These are phyloP conservation scores for Alectoris magna DNA, from an alignment of 2,797 vertebrate species.

Conservation along the genomic window DNA sequence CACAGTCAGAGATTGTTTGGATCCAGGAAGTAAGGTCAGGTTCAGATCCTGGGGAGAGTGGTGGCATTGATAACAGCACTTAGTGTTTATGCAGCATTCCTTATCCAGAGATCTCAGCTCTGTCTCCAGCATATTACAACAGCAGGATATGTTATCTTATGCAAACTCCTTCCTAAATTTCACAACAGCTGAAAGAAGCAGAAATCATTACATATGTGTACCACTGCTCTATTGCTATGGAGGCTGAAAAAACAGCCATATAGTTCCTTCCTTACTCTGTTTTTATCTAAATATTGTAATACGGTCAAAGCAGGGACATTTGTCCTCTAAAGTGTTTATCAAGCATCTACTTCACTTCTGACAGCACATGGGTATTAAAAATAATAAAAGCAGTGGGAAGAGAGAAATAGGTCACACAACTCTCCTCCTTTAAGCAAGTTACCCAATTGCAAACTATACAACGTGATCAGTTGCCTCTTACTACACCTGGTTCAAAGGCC, in stretches of 20 bases:
- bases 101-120: slow-evolving; percentile 58
- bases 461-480: slow-evolving; percentile 58
- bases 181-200: slow-evolving; percentile 66
- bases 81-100: slow-evolving; percentile 31
- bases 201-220: slow-evolving; percentile 59
- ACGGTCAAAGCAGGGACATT: background rate
- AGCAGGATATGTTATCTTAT: slow-evolving; percentile 70
- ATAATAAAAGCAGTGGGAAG: background rate
- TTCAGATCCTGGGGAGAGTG: slow-evolving; percentile 59
- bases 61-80: slow-evolving; percentile 29
- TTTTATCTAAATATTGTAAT: background rate
- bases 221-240: background rate
- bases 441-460: slow-evolving; percentile 6
- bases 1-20: slow-evolving; percentile 15
- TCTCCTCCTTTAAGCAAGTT: slow-evolving; percentile 23
- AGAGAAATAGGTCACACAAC: background rate
- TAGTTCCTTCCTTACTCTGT: background rate
- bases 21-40: slow-evolving; percentile 55
- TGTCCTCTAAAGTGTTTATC: background rate
- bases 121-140: slow-evolving; percentile 66
- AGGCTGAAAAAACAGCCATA: slow-evolving; percentile 40
- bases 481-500: slow-evolving; percentile 69
- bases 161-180: slow-evolving; percentile 75
- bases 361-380: background rate
- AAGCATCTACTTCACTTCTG: background rate